phyloP scores from a whole-genome alignment of 1,140 invertebrate species.

The Lucilia sericata region DNA sequence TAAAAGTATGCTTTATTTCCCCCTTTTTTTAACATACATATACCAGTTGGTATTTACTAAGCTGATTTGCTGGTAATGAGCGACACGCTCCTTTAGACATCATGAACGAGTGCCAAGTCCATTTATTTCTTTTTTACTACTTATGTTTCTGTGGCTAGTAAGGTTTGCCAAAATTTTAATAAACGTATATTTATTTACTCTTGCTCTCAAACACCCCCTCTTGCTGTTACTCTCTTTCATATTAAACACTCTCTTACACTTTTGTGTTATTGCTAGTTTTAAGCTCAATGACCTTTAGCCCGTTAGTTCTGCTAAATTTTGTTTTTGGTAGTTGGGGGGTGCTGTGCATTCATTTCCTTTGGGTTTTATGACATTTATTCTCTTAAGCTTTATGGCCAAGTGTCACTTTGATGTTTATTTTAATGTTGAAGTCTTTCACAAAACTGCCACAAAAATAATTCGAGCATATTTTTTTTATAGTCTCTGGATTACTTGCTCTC shows the following conservation, averaged over 20 bases:
- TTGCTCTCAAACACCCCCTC: background rate
- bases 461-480: background rate
- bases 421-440: background rate
- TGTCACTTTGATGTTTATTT: conserved; percentile 22
- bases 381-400: conserved; percentile 28
- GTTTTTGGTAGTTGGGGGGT: background rate
- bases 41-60: conserved; percentile 4
- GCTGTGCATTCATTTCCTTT: background rate
- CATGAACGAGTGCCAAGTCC: background rate
- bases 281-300: conserved; percentile 18
- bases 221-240: background rate
- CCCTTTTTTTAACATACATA: too few relatives aligned
- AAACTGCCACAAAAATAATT: conserved; percentile 16
- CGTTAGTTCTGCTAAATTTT: background rate
- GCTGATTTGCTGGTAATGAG: conserved; percentile 40
- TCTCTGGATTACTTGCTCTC: background rate
- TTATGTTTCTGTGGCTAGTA: conserved; percentile 5
- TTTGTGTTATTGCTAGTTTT: background rate
- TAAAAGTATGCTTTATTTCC: background rate
- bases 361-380: conserved; percentile 5
- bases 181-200: background rate
- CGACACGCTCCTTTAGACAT: conserved; percentile 18
- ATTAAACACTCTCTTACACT: background rate
- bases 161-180: background rate
- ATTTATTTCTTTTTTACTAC: conserved; percentile 3